Base-by-base conservation (phyloP, 2,888 invertebrate species). In the Chalcosyrphus nemorum region DNA sequence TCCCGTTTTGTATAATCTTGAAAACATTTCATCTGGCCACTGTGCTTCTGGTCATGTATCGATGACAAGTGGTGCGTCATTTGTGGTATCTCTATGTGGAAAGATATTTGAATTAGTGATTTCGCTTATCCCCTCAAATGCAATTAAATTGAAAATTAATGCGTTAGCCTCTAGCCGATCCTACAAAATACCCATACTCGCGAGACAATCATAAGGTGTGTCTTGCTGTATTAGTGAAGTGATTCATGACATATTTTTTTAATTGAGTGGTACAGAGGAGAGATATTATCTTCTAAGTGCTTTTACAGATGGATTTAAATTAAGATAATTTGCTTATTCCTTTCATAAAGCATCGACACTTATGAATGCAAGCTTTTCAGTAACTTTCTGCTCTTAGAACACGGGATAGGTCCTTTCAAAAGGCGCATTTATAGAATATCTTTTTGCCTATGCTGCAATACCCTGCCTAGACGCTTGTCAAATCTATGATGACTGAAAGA, bases 1-100 rank as follows among this genome's bases (percentile, higher is more conserved):
- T 61, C 54, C 57, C 56, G 41, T 47, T n/a, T n/a, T 41, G 19
- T 52, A 57, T 71, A 17, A 21, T 38, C 32, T 43, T 72, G 13
- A 61, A 77, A 77, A 70, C 68, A 70, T 57, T 57, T 76, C n/a
- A n/a, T 54, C 32, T 75, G 84, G 80, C 80, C 70, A 84, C 75
- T 68, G 66, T 71, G n/a, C n/a, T n/a, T n/a, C n/a, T 66, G 84
- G 84, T 84, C 84, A 84, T 84, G 80, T 80, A 84, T 80, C 80
- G 84, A 84, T 84, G 84, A 78, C 84, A 80, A 70, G 80, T 63
- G 70, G 63, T 21, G 72, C 54, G 45, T 57, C 78, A 65, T 78
- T 54, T 4, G n/a, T n/a, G 54, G 1, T 9, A 13, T 57, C 21
- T 29, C 61, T 56, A 61, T 68, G 66, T 65, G 15, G 50, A 74